A percentile compares a stretch with the other conserved stretches of the same genome.
These are phyloP conservation scores for Arctopsyche grandis DNA, from an alignment of 1,140 invertebrate genomes.

Conservation along the genomic window DNA sequence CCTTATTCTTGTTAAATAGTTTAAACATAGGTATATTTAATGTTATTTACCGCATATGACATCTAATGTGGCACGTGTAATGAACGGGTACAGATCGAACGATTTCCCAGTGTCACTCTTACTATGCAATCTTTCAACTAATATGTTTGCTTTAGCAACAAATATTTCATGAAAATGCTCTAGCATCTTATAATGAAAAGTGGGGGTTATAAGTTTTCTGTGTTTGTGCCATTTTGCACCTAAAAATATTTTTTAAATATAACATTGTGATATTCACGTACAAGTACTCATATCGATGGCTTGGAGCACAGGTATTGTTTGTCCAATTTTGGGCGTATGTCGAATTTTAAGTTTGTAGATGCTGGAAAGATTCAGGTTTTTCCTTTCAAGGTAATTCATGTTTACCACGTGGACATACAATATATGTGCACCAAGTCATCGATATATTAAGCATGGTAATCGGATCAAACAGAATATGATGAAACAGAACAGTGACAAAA, in stretches of 20 bases:
- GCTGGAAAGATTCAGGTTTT: too few relatives aligned
- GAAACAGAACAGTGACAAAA: too few relatives aligned
- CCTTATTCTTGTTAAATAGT: background rate
- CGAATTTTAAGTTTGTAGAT: too few relatives aligned
- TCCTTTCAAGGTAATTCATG: too few relatives aligned
- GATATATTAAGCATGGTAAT: too few relatives aligned
- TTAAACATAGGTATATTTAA: background rate
- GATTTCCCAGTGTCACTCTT: conserved; percentile 69
- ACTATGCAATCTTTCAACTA: conserved; percentile 72
- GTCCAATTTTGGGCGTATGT: too few relatives aligned
- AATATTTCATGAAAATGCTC: conserved; percentile 73
- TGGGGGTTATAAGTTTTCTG: conserved; percentile 78
- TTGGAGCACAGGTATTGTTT: too few relatives aligned
- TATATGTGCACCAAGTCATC: too few relatives aligned
- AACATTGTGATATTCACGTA: too few relatives aligned
- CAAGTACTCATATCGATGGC: too few relatives aligned
- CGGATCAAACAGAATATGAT: too few relatives aligned
- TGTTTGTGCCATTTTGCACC: conserved; percentile 71
- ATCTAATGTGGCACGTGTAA: conserved; percentile 75
- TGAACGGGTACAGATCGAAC: conserved; percentile 70
- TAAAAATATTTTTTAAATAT: conserved; percentile 30
- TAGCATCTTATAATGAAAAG: conserved; percentile 81
- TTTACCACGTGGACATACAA: too few relatives aligned
- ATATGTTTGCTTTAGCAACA: conserved; percentile 60
- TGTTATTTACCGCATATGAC: conserved; percentile 71